Conservation (phyloP, 2,113 vertebrate species). For the Pelvicachromis taeniatus region DNA sequence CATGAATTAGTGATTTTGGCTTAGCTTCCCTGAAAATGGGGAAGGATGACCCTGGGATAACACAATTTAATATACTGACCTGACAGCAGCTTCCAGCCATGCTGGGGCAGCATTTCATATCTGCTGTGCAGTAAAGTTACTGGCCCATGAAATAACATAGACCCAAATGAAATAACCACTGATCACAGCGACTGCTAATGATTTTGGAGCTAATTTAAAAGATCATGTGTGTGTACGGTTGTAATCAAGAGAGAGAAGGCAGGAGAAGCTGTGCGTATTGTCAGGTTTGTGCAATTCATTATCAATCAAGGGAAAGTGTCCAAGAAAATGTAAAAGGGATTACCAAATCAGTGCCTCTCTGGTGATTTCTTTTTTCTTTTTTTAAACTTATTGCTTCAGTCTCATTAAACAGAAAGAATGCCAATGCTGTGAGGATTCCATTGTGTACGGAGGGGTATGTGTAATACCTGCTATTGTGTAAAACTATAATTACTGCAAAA, state of each 20-base stretch:
- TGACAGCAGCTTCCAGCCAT: constrained; percentile 25
- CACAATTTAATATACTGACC: constrained; percentile 16
- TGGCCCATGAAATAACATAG: constrained; percentile 49
- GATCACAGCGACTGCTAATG: constrained; percentile 26
- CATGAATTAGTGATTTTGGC: constrained; percentile 10
- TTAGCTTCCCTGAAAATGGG: constrained; percentile 2
- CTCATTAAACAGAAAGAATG: neutral
- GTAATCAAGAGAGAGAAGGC: neutral
- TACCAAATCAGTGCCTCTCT: neutral
- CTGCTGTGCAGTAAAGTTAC: constrained; percentile 15
- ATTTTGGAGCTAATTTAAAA: constrained; percentile 15
- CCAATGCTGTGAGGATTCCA: neutral
- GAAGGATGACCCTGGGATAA: constrained; percentile 20
- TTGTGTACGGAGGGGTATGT: neutral
- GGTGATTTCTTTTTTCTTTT: neutral
- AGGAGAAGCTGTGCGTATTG: neutral
- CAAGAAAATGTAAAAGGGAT: neutral
- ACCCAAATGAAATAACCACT: constrained; percentile 34
- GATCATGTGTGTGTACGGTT: neutral
- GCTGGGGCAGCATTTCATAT: constrained; percentile 15
- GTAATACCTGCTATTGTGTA: neutral
- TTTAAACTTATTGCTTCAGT: neutral
- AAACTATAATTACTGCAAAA: constrained; percentile 21
- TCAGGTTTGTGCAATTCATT: neutral
- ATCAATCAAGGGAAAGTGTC: neutral